Evolutionary conservation across 1,140 invertebrate genomes (phyloP), one percentile per base, ranked within the genome.

Genomic region (Hyles vespertilio): DNA sequence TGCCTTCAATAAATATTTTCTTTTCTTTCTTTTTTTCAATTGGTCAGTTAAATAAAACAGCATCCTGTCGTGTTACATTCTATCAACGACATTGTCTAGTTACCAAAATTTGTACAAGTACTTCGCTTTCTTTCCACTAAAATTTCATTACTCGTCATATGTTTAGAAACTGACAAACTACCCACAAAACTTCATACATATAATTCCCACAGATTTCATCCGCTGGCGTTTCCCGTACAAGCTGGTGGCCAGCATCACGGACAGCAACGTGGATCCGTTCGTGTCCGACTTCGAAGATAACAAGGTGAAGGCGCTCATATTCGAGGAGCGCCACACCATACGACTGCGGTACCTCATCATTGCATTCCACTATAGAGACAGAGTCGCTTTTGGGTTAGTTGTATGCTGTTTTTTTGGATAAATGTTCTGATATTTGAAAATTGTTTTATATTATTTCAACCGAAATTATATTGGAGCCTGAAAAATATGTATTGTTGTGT

Each of bases 201-300:
- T 33, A 10, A 3, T 69, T 7, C 32, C 47, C 60, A 10, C 79
- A 95, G 95, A 97, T 74, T 98, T 97, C 89, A 92, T 97, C 55
- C 91, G 96, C 52, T 93, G 91, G 77, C 96, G 95, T 81, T 92
- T 98, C 77, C 96, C 96, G 0, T 94, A 94, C 74, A 95, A 94
- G 75, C 79, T 97, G 65, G 92, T 97, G 43, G 87, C 91, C 50
- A 90, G 90, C 51, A 84, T 99, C 5, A 93, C 91, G 56, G 94
- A 96, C 70, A 82, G 91, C 10, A 96, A 95, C 73, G 87, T 96
- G 49, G 93, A 96, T 49, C 87, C 87, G 3, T 99, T 98, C 80
- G 89, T 99, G 0, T 92, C 92, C 55, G 96, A 96, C 34, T 99
- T 97, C 95, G 90, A 92, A 52, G 97, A 99, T 87, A 99, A 99